Base-by-base conservation (phyloP, 2,888 invertebrate species). In the Phragmatobia fuliginosa region DNA sequence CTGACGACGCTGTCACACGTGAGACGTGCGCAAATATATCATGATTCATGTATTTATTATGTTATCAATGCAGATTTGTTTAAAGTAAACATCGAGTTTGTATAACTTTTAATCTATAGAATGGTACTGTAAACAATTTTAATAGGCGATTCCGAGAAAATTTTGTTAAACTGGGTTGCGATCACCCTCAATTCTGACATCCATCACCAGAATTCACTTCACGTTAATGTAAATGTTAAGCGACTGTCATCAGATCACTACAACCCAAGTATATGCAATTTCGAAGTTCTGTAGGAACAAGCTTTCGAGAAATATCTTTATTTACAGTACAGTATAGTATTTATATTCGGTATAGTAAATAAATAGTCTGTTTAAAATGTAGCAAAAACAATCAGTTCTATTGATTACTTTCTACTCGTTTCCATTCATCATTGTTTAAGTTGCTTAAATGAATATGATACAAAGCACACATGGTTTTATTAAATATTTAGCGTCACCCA, bases 381-480 rank as follows among this genome's bases (percentile, higher is more conserved):
- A 56, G 25, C 25, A 25, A 56, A n/a, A 28, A 28, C 25, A 1
- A 16, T 6, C 16, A 28, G 28, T 56, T 14, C 28, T 56, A 56
- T 28, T 28, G 28, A 56, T 28, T 28, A 56, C 56, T 56, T 56
- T 56, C 56, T 56, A 56, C 56, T 56, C 56, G 28, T 56, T 56
- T 52, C 16, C 56, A 49, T 49, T 49, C 45, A 49, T 49, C 45
- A 56, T 56, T 56, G 56, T 56, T 56, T 28, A 16, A 16, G 16
- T 56, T 28, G 56, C 14, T 16, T 56, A 56, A 56, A 56, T 56
- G 28, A 28, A 56, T 28, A 28, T 56, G 28, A 28, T 25, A 11
- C 11, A 41, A 41, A 41, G 45, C 21, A 7, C 45, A 45, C 45
- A 45, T 49, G n/a, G n/a, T n/a, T 49, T 49, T 21, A n/a, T n/a